Conservation (phyloP, 2,113 vertebrate species). For the Perognathus longimembris region DNA sequence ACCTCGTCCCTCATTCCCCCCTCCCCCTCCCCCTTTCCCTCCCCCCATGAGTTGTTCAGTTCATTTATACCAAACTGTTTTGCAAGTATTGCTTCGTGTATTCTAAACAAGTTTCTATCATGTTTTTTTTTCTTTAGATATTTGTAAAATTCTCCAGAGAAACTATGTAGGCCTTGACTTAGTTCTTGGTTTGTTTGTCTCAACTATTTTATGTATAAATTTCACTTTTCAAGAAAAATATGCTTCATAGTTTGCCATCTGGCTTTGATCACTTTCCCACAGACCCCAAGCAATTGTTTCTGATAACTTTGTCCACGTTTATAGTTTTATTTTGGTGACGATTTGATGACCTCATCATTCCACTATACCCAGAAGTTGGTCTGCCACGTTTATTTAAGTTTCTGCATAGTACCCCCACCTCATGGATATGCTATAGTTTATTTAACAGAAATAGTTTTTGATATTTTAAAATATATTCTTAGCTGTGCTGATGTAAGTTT, state of each 20-base stretch:
- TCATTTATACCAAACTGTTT: too few relatives aligned
- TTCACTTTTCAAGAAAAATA: conserved; percentile 27
- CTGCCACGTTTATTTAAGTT: conserved; percentile 32
- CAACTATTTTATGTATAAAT: conserved; percentile 25
- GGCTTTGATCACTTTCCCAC: not conserved
- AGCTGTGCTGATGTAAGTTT: conserved; percentile 17
- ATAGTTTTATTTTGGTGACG: conserved; percentile 42
- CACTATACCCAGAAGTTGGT: not conserved
- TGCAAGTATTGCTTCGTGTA: too few relatives aligned
- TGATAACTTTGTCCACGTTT: conserved; percentile 3
- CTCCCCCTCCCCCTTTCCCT: too few relatives aligned
- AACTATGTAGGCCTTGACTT: not conserved
- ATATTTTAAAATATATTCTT: conserved; percentile 33
- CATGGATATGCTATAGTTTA: conserved; percentile 24
- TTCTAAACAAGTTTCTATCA: conserved; percentile 18
- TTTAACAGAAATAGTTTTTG: not conserved
- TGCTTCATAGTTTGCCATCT: conserved; percentile 32
- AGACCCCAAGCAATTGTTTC: not conserved
- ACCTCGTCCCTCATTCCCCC: too few relatives aligned
- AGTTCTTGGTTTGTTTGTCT: not conserved
- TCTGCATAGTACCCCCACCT: conserved; percentile 1
- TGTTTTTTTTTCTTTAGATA: not conserved
- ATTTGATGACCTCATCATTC: not conserved
- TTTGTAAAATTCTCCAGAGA: not conserved
- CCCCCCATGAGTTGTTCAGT: too few relatives aligned